Evolutionary conservation across 2,797 vertebrate genomes (phyloP), one percentile per base, ranked within the genome.

Genomic region (Botia kubotai): DNA sequence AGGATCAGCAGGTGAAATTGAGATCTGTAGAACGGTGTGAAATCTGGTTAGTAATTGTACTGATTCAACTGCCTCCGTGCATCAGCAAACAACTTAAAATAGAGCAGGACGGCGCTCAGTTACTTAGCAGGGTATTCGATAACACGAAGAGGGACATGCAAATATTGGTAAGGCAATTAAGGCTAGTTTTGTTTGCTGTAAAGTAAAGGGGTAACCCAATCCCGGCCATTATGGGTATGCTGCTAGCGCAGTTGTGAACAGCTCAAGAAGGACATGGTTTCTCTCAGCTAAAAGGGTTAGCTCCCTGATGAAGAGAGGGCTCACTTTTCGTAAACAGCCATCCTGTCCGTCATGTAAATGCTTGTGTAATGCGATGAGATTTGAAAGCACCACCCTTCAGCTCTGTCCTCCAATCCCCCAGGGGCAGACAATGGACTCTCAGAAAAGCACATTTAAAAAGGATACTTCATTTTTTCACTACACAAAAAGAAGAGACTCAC

Each of bases 111-210:
- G 76, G 66, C 82, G 86, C 88, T 89, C 85, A 83, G 90, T 92
- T 92, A 93, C 93, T 92, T 88, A 92, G 89, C 72, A 39, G 75
- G 90, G 92, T 93, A 91, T 92, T 94, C 92, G 86, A 90, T 94
- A 91, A 92, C 93, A 92, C 79, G 80, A 83, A 89, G 89, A 91
- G 90, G 90, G 92, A 92, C 91, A 93, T 92, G 92, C 92, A 94
- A 93, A 94, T 94, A 94, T 94, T 93, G 90, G 91, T 90, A 78
- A 89, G 92, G 92, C 91, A 92, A 91, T 93, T 93, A 94, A 91
- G 87, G 89, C 87, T 89, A 88, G 90, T 90, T 82, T 84, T 91
- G 91, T 93, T 93, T 89, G 88, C 87, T 90, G 91, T 82, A 83
- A 90, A 92, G 93, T 90, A 91, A 89, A 89, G 89, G 80, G 89